These are phyloP conservation scores for Dolichallabes microphthalmus DNA, from an alignment of 2,113 vertebrate genomes.

Conservation along the genomic window DNA sequence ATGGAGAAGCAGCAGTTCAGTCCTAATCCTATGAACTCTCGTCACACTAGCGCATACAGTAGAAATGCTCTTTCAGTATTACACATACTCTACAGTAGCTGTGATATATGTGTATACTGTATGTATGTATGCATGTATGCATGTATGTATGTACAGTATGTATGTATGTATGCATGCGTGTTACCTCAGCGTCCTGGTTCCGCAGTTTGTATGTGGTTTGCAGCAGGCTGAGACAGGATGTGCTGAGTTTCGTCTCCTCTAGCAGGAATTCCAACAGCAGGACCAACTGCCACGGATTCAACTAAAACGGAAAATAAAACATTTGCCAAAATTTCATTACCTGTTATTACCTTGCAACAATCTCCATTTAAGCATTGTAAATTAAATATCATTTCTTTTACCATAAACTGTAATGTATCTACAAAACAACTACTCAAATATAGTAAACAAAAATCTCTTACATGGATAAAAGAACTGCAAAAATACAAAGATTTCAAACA, in stretches of 20 bases:
- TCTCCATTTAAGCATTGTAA: neutral
- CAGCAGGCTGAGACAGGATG: conserved; percentile 69
- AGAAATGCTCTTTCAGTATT: no score
- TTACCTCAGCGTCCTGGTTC: conserved; percentile 88
- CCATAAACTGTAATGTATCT: neutral
- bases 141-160: neutral
- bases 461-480: neutral
- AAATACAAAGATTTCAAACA: neutral
- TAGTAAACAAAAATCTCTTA: conserved; percentile 1
- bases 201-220: conserved; percentile 77
- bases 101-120: no score
- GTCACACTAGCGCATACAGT: no score
- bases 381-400: neutral
- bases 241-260: conserved; percentile 78
- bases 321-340: neutral
- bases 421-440: conserved; percentile 1
- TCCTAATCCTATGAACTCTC: no score
- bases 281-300: conserved; percentile 87
- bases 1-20: no score
- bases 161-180: neutral
- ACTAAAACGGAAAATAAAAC: conserved; percentile 65
- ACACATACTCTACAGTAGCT: no score
- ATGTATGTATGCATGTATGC: neutral
- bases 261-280: conserved; percentile 89
- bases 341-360: neutral